Evolutionary conservation across 1,140 invertebrate genomes (phyloP).

Genomic region (Elymnias hypermnestra): DNA sequence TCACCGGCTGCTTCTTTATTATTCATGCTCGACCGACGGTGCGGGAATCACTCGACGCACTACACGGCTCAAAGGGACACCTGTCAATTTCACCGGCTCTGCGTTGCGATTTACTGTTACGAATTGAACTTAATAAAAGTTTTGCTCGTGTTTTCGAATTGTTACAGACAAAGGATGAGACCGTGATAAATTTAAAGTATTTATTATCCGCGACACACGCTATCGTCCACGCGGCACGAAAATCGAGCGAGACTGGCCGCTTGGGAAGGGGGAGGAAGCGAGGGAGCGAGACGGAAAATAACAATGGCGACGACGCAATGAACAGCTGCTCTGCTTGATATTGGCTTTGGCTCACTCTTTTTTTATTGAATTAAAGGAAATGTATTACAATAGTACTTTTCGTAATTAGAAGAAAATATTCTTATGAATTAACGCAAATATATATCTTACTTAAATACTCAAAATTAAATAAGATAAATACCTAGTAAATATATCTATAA

Average conservation of each 20-base stretch:
- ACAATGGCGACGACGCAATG: conserved; percentile 67
- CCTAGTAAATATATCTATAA: no score
- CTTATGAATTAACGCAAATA: no score
- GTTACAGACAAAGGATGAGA: conserved; percentile 69
- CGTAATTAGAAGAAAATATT: no score
- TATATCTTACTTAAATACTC: no score
- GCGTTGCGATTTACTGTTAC: no score
- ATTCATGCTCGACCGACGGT: conserved; percentile 73
- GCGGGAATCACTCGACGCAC: conserved; percentile 65
- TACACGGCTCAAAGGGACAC: conserved; percentile 43
- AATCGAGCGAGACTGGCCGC: conserved; percentile 70
- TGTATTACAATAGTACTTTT: no score
- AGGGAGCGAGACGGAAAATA: conserved; percentile 56
- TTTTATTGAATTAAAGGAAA: no score
- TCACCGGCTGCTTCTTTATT: conserved; percentile 71
- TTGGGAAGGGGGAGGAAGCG: conserved; percentile 37
- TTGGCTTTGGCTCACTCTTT: conserved; percentile 17
- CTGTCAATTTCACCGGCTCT: conserved; percentile 45
- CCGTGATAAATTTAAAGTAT: conserved; percentile 49
- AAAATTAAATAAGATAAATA: no score
- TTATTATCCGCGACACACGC: conserved; percentile 16
- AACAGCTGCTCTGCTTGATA: conserved; percentile 58
- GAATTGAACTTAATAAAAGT: conserved; percentile 4
- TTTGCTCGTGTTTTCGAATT: conserved; percentile 29
- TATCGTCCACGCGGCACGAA: conserved; percentile 53